Evolutionary conservation across 2,113 vertebrate species (phyloP).

Genomic region (Ammodytes dubius): DNA sequence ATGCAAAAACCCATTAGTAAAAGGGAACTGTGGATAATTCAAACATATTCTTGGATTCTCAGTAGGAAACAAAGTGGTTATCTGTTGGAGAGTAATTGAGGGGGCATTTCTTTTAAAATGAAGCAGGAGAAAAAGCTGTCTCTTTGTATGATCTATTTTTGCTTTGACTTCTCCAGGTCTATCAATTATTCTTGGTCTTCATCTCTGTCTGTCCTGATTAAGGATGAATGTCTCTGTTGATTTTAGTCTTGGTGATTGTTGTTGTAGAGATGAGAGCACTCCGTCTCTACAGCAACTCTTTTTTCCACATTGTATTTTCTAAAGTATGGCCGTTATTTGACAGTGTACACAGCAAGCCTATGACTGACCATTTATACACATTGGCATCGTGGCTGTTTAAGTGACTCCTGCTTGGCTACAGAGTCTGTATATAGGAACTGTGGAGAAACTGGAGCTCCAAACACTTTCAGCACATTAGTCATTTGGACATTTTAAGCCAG

Average conservation of each 20-base stretch:
- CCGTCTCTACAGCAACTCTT: not conserved
- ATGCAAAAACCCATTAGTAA: not conserved
- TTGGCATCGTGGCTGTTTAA: conserved; percentile 1
- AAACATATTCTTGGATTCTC: not conserved
- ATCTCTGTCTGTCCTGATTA: not conserved
- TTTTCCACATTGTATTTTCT: not conserved
- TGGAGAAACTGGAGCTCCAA: conserved; percentile 13
- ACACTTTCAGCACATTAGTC: conserved; percentile 57
- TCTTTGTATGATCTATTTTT: not conserved
- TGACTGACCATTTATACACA: conserved; percentile 7
- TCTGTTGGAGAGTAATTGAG: not conserved
- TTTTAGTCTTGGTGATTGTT: not conserved
- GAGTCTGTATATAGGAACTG: conserved; percentile 20
- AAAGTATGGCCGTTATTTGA: not conserved
- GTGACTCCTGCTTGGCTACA: conserved; percentile 16
- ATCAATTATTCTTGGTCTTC: not conserved
- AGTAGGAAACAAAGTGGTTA: not conserved
- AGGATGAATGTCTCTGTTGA: not conserved
- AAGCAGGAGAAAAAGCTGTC: not conserved
- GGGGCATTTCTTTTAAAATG: not conserved
- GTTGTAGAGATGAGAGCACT: not conserved
- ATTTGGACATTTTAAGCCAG: conserved; percentile 49
- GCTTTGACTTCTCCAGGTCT: not conserved
- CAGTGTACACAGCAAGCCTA: not conserved
- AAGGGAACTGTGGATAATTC: conserved; percentile 8